These are phyloP conservation scores for Hydrolagus affinis DNA, from an alignment of 2,113 vertebrate genomes.

Conservation along the genomic window DNA sequence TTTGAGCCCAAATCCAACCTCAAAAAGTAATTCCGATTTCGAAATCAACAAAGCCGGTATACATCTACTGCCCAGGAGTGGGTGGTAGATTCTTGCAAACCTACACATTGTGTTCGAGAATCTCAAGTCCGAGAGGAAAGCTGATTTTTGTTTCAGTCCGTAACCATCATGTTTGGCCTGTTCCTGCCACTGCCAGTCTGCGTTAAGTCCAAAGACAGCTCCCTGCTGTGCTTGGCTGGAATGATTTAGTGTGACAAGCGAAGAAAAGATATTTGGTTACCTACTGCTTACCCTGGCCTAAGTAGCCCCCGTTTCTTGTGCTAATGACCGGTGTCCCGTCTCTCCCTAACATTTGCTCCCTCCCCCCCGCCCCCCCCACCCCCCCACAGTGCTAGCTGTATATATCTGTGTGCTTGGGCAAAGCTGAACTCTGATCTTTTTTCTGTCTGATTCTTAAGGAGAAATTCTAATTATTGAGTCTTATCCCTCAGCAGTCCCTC, in stretches of 20 bases:
- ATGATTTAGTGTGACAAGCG: conserved; percentile 22
- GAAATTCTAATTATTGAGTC: background rate
- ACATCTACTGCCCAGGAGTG: background rate
- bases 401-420: background rate
- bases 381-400: background rate
- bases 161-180: background rate
- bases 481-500: background rate
- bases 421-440: conserved; percentile 13
- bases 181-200: background rate
- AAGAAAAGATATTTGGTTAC: conserved; percentile 6
- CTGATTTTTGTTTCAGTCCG: background rate
- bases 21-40: no score
- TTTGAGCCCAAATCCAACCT: no score
- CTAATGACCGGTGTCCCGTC: conserved; percentile 10
- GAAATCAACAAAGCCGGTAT: no score
- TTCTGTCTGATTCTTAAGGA: background rate
- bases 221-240: background rate
- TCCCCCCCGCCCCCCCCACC: no score
- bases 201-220: background rate
- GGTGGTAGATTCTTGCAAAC: no score
- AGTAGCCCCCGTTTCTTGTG: background rate
- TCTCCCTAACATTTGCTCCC: no score
- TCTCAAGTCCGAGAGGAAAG: background rate
- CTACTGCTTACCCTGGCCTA: background rate
- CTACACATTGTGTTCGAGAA: background rate